Evolutionary conservation across 1,140 invertebrate genomes (phyloP), one percentile per base, ranked within the genome.

Genomic region (Diabrotica undecimpunctata): DNA sequence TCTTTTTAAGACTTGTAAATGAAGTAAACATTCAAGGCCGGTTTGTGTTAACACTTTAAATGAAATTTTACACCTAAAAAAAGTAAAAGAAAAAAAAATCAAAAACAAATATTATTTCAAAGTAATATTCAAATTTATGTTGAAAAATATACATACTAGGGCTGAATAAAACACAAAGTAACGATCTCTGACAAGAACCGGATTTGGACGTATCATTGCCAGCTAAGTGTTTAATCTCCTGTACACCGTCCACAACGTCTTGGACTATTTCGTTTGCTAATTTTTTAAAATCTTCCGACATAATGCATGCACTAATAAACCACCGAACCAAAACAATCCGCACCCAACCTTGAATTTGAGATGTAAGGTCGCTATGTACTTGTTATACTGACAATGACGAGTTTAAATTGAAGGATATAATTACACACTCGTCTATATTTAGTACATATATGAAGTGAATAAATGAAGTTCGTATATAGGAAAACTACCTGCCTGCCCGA

Each of bases 211-310:
- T 14, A 62, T 36, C 66, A 46, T 64, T 59, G 25, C 58, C 65
- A 54, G 66, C 59, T 11, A 60, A 37, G 37, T 64, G 66, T 41
- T 62, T 66, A n/a, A 67, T 51, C 38, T 69, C 64, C 55, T 64
- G 62, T 7, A 71, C 70, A 25, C 72, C 74, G 62, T 73, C 68
- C 11, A 76, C 41, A 12, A 76, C 72, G 56, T 72, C 72, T 9
- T 73, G 72, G 14, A 76, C 70, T 11, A 74, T 57, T 38, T 64
- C 68, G 51, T 71, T 68, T 9, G 72, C 70, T 5, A 67, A 69
- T 51, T 72, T 65, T 51, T 70, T 72, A 4, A 74, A 60, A 39
- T 65, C 64, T 41, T 68, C 63, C 11, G 52, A 64, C 67, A 68
- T 68, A 14, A 55, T 46, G n/a, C 8, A 46, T 46, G 13, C 54